Percentiles rank a stretch among this genome's conserved stretches.
Evolutionary conservation across 2,797 vertebrate species (phyloP).

Genomic region (Dendrocincla fuliginosa): DNA sequence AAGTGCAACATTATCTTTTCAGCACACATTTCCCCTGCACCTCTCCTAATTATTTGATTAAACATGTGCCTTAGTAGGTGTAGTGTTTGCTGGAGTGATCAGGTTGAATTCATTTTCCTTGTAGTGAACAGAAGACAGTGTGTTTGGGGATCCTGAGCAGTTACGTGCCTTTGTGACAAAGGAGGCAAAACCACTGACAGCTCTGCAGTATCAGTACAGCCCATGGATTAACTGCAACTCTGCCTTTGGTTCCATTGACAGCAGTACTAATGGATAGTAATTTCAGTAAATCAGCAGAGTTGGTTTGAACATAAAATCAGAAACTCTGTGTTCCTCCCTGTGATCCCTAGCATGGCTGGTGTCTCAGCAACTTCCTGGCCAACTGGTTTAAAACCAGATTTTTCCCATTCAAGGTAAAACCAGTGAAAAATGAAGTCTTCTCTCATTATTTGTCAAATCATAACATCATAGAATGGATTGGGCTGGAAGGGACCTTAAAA

Average conservation of each 20-base stretch:
- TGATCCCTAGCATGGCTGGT: neutral
- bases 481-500: neutral
- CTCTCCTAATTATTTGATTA: constrained; percentile 67
- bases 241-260: neutral
- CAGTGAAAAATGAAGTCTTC: neutral
- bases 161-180: constrained; percentile 12
- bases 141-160: constrained; percentile 15
- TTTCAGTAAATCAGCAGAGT: neutral
- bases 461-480: neutral
- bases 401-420: neutral
- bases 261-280: neutral
- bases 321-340: neutral
- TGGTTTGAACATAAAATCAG: neutral
- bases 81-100: constrained; percentile 57
- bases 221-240: neutral
- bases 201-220: neutral
- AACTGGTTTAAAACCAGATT: neutral
- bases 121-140: constrained; percentile 19
- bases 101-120: constrained; percentile 50
- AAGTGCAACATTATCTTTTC: constrained; percentile 67
- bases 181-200: neutral
- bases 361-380: neutral
- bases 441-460: neutral
- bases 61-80: constrained; percentile 35
- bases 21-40: constrained; percentile 54